Evolutionary conservation across 1,140 invertebrate species (phyloP).

Genomic region (Drosophila ananassae): DNA sequence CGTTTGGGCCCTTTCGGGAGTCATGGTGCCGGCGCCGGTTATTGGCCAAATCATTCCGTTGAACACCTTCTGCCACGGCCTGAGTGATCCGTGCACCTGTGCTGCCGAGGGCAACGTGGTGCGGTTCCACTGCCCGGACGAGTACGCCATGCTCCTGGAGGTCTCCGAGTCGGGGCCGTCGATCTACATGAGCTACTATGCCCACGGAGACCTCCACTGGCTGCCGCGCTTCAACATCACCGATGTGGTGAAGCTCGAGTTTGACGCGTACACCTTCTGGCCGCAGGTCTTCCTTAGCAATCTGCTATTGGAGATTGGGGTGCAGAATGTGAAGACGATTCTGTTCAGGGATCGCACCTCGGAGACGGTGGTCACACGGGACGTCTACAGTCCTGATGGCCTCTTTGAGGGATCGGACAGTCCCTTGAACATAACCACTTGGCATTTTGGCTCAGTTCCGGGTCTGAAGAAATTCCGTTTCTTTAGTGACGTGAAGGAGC

Average conservation of each 20-base stretch:
- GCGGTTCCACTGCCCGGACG: constrained; percentile 49
- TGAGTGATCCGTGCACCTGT: constrained; percentile 44
- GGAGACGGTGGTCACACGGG: constrained; percentile 24
- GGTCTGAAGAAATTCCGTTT: constrained; percentile 53
- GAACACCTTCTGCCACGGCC: constrained; percentile 51
- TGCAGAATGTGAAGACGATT: constrained; percentile 40
- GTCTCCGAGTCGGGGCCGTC: constrained; percentile 50
- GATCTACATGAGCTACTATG: constrained; percentile 64
- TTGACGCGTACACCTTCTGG: constrained; percentile 67
- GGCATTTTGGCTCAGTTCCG: constrained; percentile 53
- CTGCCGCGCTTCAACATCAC: constrained; percentile 55
- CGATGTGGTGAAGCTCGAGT: constrained; percentile 56
- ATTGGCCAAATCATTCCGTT: constrained; percentile 60
- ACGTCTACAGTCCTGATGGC: background rate
- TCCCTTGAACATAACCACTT: constrained; percentile 21
- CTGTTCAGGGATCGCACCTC: constrained; percentile 59
- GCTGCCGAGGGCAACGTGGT: constrained; percentile 63
- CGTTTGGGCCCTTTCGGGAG: constrained; percentile 3
- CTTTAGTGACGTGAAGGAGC: constrained; percentile 34
- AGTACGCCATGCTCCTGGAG: constrained; percentile 69
- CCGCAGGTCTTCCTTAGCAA: constrained; percentile 47
- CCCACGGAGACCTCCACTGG: constrained; percentile 23
- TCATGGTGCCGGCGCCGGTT: too few relatives aligned
- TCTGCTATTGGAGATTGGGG: constrained; percentile 39
- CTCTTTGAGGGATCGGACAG: background rate